Evolutionary conservation across 1,140 invertebrate genomes (phyloP), one percentile per base, ranked within the genome.

Genomic region (Psilanteris sp.): DNA sequence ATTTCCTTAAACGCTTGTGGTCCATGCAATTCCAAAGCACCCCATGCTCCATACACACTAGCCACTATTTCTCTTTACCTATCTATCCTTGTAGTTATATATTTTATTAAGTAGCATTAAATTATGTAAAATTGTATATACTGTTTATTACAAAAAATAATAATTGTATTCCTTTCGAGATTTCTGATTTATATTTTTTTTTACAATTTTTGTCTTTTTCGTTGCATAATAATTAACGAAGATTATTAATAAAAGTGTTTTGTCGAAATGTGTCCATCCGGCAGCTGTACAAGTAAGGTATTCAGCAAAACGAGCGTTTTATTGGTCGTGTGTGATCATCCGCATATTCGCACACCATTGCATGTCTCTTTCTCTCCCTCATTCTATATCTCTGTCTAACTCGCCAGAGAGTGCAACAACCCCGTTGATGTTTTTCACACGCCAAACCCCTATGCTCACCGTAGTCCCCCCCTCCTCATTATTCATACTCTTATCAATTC

Each of bases 241-340:
- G n/a, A n/a, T n/a, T 27, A 71, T 73, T 57, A 39, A 66, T 54
- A 41, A 27, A 52, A 24, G 70, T 76, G 66, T 85, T 85, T 46
- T 83, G 43, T 83, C 72, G 34, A 80, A 79, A 84, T 71, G 84
- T 82, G 76, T 67, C 62, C 78, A 29, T 20, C 72, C 74, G 81
- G 83, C 85, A 83, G 84, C 66, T 82, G 71, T 75, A 67, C 64
- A 79, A 84, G 59, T 82, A 82, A 86, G 83, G 79, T 85, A 84
- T 78, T 36, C 39, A 62, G 43, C 9, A 57, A 68, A 77, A 59
- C 50, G 57, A 48, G 36, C 34, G 55, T 61, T 68, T 50, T 76
- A 64, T 64, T 77, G 43, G 55, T 57, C 44, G 72, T 78, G 61
- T 73, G 27, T 70, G 41, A 68, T 79, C 66, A 76, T 77, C 31